Base-by-base conservation (phyloP, 2,888 invertebrate species). In the Andricus curvator region DNA sequence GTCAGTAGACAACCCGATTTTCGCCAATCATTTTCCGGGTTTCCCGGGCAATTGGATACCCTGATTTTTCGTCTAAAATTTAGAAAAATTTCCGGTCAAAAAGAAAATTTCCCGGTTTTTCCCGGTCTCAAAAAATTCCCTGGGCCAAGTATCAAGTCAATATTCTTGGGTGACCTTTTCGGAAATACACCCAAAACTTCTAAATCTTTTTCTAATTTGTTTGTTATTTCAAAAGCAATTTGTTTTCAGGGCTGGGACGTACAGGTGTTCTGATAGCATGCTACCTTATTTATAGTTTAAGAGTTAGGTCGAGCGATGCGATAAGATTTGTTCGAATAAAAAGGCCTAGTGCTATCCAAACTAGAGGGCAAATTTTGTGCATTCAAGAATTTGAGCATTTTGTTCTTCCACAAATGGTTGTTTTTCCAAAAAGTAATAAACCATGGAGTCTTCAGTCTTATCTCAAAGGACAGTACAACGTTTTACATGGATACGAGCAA, bases 251-350 rank as follows among this genome's bases (percentile, higher is more conserved):
- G 85, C 93, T 96, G 67, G 97, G 97, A 5, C 93, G 98, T 83
- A 98, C 98, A 0, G 98, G 98, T 0, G 97, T 98, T 56, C 93
- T 98, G 48, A 97, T 98, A 84, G 97, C 97, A 0, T 97, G 97
- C 91, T 98, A 96, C 93, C 94, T 98, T 79, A 96, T 98, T 33
- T 98, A 96, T 93, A 95, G 96, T 15, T 94, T 97, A 87, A 94
- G 97, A 83, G 95, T 97, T 77, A 93, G 95, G 77, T 96, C 97
- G 9, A 96, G 96, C 89, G 96, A 97, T 85, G 97, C 97, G 6
- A 97, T 98, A 82, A 94, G 96, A 56, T 95, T 96, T 86, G 96
- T 97, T 60, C 93, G 97, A 83, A 94, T 95, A 89, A 96, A 96
- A 92, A 93, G 98, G 65, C 96, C 97, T 0, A 95, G 95, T 81